Evolutionary conservation across 30 jellyfish, hydroid and myxozoan species (phyloP), one percentile per base, ranked within the genome.

Genomic region (Clytia hemisphaerica): DNA sequence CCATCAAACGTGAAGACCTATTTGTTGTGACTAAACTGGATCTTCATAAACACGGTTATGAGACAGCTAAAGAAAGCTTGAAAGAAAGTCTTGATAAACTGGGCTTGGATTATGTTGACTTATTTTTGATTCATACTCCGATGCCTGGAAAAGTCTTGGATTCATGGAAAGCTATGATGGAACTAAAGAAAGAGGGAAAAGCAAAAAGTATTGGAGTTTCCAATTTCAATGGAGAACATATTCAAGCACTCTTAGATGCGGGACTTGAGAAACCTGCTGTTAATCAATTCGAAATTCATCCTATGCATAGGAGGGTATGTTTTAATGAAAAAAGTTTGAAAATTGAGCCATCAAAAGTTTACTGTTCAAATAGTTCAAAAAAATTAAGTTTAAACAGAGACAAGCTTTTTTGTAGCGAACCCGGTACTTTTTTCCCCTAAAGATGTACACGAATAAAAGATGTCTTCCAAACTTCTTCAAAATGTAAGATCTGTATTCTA

Each of bases 191-290:
- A 18, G 94, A 78, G 32, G 98, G 98, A 12, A 63, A 73, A 3
- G 48, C 92, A 16, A 75, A 69, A 73, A 89, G 94, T 55, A 89
- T 81, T 59, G 98, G 98, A 37, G 98, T 89, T 6, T 89, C 98
- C 19, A 89, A 89, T 50, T 89, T 80, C 45, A 89, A 89, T 48
- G 76, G 62, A 4, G 85, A 89, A 28, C 98, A 89, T 72, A 61
- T 89, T 12, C 85, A 89, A 37, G 77, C 67, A 47, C 73, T 89
- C 2, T 45, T 57, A 36, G 76, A 18, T 3, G 77, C 72, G 0
- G 92, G 88, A 4, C 45, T 78, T 19, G 82, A 79, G 12, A 32
- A 75, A 4, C 98, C 98, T 6, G 82, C 88, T 50, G 83, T 89
- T 33, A 89, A 89, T 67, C 98, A 89, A 70, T 81, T 89, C 32